Base-by-base conservation (phyloP, 2,888 invertebrate species). In the Acrobeloides nanus region DNA sequence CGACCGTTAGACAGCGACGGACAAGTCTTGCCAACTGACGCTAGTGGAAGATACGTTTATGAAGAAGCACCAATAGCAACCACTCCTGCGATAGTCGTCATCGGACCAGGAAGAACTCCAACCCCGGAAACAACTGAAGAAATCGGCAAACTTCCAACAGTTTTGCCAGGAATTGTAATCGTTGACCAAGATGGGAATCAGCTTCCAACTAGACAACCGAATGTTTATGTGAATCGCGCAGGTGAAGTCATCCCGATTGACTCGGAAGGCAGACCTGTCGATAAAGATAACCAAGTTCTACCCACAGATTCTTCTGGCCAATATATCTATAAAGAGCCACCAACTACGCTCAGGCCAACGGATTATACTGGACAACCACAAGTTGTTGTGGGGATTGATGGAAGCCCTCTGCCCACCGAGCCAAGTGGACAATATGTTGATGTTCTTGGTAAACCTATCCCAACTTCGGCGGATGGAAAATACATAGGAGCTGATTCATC, bases 1-100 rank as follows among this genome's bases (percentile, higher is more conserved):
- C 37, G 40, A 12, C 66, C 66, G 17, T 17, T 62, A 8, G 59
- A 53, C 8, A 52, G 53, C 17, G 59, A 66, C 37, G 59, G 57
- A 18, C 48, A 55, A 46, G 47, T 52, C 1, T 47, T 57, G 10
- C 46, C 45, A 7, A 64, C 61, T n/a, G 59, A 63, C 32, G 42
- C 49, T 4, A 50, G 47, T 8, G 60, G 60, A 27, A 32, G 23
- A 12, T 12, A 15, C 10, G 10, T 35, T n/a, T 25, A 43, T 56
- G n/a, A 61, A 39, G 57, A 42, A 40, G 0, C 57, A 51, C 17
- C 52, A 57, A 37, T 55, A 55, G 17, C 20, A 35, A 15, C 53
- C 50, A 8, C 26, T 57, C 32, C 52, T 48, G 8, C 51, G 48
- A 8, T 57, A 63, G 37, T 42, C 31, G 17, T 21, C 12, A 39